Conservation (phyloP, 2,113 vertebrate genomes). For the Epinephelus lanceolatus region DNA sequence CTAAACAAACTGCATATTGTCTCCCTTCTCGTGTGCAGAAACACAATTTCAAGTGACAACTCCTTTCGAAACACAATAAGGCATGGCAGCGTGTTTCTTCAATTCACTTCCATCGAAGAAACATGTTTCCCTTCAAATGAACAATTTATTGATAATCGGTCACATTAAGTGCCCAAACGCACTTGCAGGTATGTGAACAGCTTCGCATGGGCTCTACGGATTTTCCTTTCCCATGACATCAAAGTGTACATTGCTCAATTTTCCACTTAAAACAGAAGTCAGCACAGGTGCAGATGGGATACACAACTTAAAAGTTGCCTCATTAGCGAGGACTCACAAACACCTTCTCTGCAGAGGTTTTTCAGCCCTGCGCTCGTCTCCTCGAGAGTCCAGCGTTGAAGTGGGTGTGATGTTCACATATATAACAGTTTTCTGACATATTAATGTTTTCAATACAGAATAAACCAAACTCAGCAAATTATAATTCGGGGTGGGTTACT, state of each 20-base stretch:
- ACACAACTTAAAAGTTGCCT: constrained; percentile 96
- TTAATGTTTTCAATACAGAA: constrained; percentile 69
- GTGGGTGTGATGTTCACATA: constrained; percentile 62
- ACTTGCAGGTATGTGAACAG: constrained; percentile 92
- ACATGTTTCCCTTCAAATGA: constrained; percentile 98
- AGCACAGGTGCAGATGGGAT: constrained; percentile 98
- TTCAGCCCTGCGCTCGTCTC: constrained; percentile 71
- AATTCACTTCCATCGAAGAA: constrained; percentile 98
- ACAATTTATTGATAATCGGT: constrained; percentile 99
- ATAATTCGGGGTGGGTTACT: constrained; percentile 42
- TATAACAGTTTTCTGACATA: constrained; percentile 54
- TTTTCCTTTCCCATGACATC: constrained; percentile 95
- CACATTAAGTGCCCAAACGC: constrained; percentile 93
- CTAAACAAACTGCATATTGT: constrained; percentile 73
- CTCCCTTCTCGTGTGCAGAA: constrained; percentile 72
- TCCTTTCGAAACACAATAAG: constrained; percentile 85
- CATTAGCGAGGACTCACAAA: constrained; percentile 94
- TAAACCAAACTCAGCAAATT: constrained; percentile 63
- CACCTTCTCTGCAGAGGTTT: constrained; percentile 84
- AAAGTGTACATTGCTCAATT: constrained; percentile 98
- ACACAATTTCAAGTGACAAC: constrained; percentile 79
- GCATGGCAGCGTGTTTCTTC: constrained; percentile 88
- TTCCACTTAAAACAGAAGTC: constrained; percentile 98
- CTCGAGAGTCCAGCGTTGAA: constrained; percentile 74
- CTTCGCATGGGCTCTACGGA: constrained; percentile 93